A percentile compares a stretch with the other conserved stretches of the same genome.
Conservation (phyloP, 2,888 invertebrate species). For the Ashinkailepas kermadecensis region DNA sequence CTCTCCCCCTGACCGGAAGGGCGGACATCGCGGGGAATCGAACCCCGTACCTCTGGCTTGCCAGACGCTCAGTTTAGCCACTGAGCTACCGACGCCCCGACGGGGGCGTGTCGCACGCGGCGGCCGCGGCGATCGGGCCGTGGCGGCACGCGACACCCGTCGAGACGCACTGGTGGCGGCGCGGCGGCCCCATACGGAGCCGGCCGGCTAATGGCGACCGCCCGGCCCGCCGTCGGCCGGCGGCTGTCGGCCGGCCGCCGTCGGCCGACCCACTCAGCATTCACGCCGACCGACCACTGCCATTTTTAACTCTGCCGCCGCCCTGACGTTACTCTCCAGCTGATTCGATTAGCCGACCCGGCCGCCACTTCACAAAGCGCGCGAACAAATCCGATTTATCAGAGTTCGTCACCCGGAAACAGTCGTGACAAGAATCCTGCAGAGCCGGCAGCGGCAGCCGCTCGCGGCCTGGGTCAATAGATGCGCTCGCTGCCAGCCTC, state of each 20-base stretch:
- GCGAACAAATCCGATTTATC: slow-evolving; percentile 18
- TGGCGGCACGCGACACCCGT: no score
- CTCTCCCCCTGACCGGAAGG: no score
- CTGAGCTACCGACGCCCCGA: no score
- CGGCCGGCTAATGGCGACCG: no score
- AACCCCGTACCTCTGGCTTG: no score
- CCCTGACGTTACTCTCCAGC: not conserved
- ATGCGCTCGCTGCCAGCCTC: not conserved
- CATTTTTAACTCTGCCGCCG: slow-evolving; percentile 15
- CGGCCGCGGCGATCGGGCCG: no score
- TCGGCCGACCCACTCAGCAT: not conserved
- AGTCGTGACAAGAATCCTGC: slow-evolving; percentile 8
- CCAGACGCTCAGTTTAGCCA: no score
- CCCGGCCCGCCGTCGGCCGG: no score
- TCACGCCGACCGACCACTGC: not conserved
- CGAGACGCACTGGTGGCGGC: no score
- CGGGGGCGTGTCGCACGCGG: no score
- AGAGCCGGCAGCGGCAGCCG: not conserved
- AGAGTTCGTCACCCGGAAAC: slow-evolving; percentile 15
- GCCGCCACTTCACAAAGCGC: slow-evolving; percentile 23
- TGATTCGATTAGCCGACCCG: slow-evolving; percentile 8
- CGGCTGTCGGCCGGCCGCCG: not conserved
- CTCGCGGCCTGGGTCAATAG: not conserved
- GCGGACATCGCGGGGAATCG: no score
- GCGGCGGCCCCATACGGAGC: no score